Evolutionary conservation across 64 coral and sea anemone genomes (phyloP), one percentile per base, ranked within the genome.

Genomic region (Dendrophyllia cribrosa): DNA sequence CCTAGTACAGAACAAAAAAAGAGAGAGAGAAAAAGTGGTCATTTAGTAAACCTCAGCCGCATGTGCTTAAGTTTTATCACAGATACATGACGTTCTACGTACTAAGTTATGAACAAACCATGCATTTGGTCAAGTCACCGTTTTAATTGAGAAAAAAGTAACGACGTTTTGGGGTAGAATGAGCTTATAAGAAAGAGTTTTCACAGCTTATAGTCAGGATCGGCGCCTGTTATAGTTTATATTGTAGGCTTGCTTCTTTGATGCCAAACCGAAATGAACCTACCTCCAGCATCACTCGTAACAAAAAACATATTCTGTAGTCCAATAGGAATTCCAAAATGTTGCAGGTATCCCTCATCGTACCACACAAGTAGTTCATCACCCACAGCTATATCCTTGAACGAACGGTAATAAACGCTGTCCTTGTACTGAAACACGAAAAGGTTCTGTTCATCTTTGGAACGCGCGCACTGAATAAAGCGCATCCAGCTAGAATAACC

Each of bases 301-400:
- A 77, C 51, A 13, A 56, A 77, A 50, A 13, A 77, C 51, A 56
- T 24, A 7, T 53, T 2, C 49, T 77, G 75, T 22, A 78, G 12
- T 75, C 43, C 87, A 22, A 50, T n/a, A 49, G 93, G 93, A 52
- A 94, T 79, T 20, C 93, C 93, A 71, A 88, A 88, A 58, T 89
- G 83, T 44, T 94, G 93, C 17, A 52, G n/a, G 66, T 89, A 94
- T 51, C 47, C 21, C 50, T 94, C 71, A 68, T 83, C 75, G 65
- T 94, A 94, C 93, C 93, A 94, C 6, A 94, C 93, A 52, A 94
- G 47, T n/a, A 94, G 62, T 69, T 94, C 93, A 19, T 94, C 78
- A 51, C 86, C 87, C 23, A 70, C 60, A 61, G 74, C 77, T 21
- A 94, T 89, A 19, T 94, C 78, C 34, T 76, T 60, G 12, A 89